Base-by-base conservation (phyloP, 1,140 invertebrate species). In the Sesamia nonagrioides region DNA sequence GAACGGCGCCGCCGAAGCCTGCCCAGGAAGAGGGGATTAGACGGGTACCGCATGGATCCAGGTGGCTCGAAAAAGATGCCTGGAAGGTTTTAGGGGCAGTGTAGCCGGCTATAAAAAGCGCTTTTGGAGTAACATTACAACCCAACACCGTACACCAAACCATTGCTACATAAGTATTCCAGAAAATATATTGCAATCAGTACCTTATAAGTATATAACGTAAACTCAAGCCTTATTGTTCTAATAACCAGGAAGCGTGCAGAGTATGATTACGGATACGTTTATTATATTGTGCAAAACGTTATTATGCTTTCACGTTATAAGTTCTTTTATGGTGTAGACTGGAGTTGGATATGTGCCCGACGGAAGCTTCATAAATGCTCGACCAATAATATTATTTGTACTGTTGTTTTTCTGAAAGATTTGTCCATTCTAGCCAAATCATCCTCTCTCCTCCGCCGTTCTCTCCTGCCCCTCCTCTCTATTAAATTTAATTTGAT, bases 151-250 rank as follows among this genome's bases (percentile, higher is more conserved):
- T 7, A 54, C n/a, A 45, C 9, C 0, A 17, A 17, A 7, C n/a
- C n/a, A n/a, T n/a, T 11, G 4, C n/a, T 8, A 4, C 50, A 18
- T 54, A 54, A 6, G 8, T 54, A 54, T 54, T 15, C 50, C 18
- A 27, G 13, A 2, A 17, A 61, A 61, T 61, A 37, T 35, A 35
- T 61, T 6, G 33, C n/a, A n/a, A 17, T 37, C 11, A 61, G 15
- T 35, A 37, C 58, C 33, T n/a, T 8, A 56, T 15, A 56, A 56
- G 27, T 18, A 56, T 9, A 27, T 18, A 61, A 17, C 3, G 15
- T 61, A n/a, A 61, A 61, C 37, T 61, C 37, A 61, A 61, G 15
- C 33, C 33, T 37, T 37, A 61, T 61, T 61, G 58, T 21, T 61
- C 15, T n/a, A 37, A 21, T 17, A 37, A 61, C 15, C 7, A 33